Base-by-base conservation (phyloP, 2,888 invertebrate genomes). In the Antheraea yamamai region DNA sequence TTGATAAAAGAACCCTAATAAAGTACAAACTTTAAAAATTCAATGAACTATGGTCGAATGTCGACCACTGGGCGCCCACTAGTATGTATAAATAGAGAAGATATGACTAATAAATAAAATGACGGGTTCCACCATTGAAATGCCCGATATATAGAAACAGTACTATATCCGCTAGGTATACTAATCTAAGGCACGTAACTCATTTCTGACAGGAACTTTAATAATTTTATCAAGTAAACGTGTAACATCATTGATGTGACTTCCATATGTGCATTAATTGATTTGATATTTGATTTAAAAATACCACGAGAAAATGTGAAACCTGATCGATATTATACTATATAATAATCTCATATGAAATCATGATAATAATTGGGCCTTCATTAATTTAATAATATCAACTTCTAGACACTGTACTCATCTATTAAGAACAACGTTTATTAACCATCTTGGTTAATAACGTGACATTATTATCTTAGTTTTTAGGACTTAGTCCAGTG, bases 341-440 rank as follows among this genome's bases (percentile, higher is more conserved):
- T 64, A 64, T 18, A 30, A 68, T 68, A 68, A 68, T 68, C 30
- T 68, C 35, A 68, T 68, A 30, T 35, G 30, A 68, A 16, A 30
- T 30, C 16, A 18, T 35, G 18, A 16, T 8, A 68, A 30, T 16
- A 16, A 30, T 35, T 18, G 18, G 30, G 66, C 4, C 30, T 30
- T 18, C 30, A 68, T 68, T 68, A 30, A 30, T 16, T 12, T 66
- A 66, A 30, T 16, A 14, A 30, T 26, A 26, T 16, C 26, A 26
- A 66, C 30, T 66, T 30, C 66, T 35, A 68, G 30, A 2, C 55
- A 20, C 0, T 55, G 10, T 23, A 3, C 16, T 8, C 0, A 16
- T 68, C 30, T 18, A 18, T 20, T 30, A 6, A 30, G 14, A 66
- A 12, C 66, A 66, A n/a, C n/a, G n/a, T n/a, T 66, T 66, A 16